Conservation (phyloP, 2,888 invertebrate species). For the Tenthredo distinguenda region DNA sequence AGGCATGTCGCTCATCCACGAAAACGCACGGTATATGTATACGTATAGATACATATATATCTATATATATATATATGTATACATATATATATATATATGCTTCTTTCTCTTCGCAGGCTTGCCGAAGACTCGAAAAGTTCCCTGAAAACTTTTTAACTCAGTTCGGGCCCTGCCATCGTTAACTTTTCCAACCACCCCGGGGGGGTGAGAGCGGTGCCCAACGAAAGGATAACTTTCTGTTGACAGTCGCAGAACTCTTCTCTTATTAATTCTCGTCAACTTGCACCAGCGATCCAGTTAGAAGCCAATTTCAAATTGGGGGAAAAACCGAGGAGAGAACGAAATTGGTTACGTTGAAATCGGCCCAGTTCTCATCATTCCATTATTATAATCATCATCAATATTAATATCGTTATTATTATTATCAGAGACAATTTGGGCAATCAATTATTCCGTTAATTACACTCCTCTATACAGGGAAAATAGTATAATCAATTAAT, state of each 20-base stretch:
- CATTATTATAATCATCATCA: neutral
- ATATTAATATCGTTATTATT: neutral
- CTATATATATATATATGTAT: neutral
- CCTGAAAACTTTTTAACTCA: slow-evolving; percentile 37
- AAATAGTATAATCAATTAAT: neutral
- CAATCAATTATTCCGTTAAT: neutral
- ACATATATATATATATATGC: neutral
- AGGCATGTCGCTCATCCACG: no score
- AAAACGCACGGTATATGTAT: no score
- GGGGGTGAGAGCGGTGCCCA: neutral
- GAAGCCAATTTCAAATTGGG: slow-evolving; percentile 10
- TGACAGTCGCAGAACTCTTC: slow-evolving; percentile 37
- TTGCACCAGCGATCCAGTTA: slow-evolving; percentile 22
- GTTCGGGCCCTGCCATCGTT: slow-evolving; percentile 8
- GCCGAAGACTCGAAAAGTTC: neutral
- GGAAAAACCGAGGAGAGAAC: neutral
- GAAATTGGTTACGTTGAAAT: neutral
- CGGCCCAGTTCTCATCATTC: neutral
- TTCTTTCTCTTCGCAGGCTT: neutral
- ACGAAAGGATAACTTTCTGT: slow-evolving; percentile 45
- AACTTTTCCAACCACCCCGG: slow-evolving; percentile 17
- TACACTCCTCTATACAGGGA: neutral
- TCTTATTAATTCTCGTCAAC: slow-evolving; percentile 45
- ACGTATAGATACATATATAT: no score
- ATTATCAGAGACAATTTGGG: neutral